Base-by-base conservation (phyloP, 2,113 vertebrate genomes). In the Bubalus kerabau region DNA sequence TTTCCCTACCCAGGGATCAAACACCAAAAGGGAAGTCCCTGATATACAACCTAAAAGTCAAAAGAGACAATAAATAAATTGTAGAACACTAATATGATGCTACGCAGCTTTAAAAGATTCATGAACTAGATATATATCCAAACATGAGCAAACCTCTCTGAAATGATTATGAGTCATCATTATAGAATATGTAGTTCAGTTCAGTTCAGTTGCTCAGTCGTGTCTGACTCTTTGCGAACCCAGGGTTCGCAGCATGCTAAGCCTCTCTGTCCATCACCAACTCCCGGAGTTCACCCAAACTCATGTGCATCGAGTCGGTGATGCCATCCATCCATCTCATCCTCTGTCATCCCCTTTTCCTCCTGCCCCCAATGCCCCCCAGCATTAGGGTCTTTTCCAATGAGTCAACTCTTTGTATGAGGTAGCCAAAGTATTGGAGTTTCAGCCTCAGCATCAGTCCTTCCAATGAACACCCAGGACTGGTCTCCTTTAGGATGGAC, bases 171-270 rank as follows among this genome's bases (percentile, higher is more conserved):
- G 8, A 67, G 0, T n/a, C 87, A 81, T 74, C 82, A 13, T 7
- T 71, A 54, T 12, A 80, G 48, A 57, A 86, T 80, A 46, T 32
- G 56, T 14, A 57, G 30, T 15, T 60, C 59, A 60, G 26, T 30
- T 71, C 9, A 36, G 8, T 67, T 67, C 8, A 67, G 64, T 67
- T 5, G 2, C 9, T 67, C 64, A 2, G n/a, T 67, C 9, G 1
- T 67, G 64, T 67, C 64, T 0, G 0, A 36, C 17, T 36, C 17
- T n/a, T n/a, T 67, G 64, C 10, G 9, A 21, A n/a, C 17, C n/a
- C 17, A 15, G 14, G 14, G 15, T 3, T 50, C 14, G 1, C 9
- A 71, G n/a, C 4, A 11, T 2, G 9, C n/a, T 32, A 36, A 8
- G 17, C 0, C 19, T 67, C 32, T 2, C 32, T 67, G 17, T 21